phyloP scores from a whole-genome alignment of 1,140 invertebrate genomes.

The Drosophila asahinai region DNA sequence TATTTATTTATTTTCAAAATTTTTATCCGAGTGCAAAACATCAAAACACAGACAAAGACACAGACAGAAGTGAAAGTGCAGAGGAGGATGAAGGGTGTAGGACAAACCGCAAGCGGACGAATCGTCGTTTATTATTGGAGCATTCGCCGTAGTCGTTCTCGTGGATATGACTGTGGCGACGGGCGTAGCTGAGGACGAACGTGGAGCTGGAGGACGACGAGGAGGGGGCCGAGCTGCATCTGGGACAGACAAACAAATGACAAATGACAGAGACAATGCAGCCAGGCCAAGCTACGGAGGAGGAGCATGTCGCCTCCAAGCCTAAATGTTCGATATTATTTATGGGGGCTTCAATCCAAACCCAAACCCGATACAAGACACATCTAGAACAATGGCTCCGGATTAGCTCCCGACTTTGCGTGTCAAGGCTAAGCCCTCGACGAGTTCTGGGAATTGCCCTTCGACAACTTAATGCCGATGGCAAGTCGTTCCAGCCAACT shows the following conservation, averaged over 20 bases:
- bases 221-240: slow-evolving; percentile 66
- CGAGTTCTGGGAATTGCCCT: slow-evolving; percentile 31
- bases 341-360: slow-evolving; percentile 1
- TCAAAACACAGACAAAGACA: slow-evolving; percentile 17
- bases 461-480: slow-evolving; percentile 66
- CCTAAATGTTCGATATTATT: slow-evolving; percentile 33
- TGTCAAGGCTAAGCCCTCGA: slow-evolving; percentile 51
- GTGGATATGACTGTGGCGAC: slow-evolving; percentile 74
- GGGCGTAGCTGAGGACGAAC: slow-evolving; percentile 73
- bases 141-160: slow-evolving; percentile 45
- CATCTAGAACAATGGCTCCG: slow-evolving; percentile 41
- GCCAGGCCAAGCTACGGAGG: neutral
- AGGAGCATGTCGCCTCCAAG: neutral
- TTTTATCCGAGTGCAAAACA: slow-evolving; percentile 32
- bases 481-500: slow-evolving; percentile 44
- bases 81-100: slow-evolving; percentile 15
- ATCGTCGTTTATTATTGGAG: slow-evolving; percentile 68
- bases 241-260: slow-evolving; percentile 43
- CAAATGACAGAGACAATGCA: slow-evolving; percentile 30
- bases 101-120: slow-evolving; percentile 75
- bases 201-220: slow-evolving; percentile 66
- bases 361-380: slow-evolving; percentile 1
- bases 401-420: slow-evolving; percentile 55
- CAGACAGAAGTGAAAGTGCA: neutral
- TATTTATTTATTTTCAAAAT: neutral